phyloP scores from a whole-genome alignment of 2,888 invertebrate species.

The Drepana falcataria region DNA sequence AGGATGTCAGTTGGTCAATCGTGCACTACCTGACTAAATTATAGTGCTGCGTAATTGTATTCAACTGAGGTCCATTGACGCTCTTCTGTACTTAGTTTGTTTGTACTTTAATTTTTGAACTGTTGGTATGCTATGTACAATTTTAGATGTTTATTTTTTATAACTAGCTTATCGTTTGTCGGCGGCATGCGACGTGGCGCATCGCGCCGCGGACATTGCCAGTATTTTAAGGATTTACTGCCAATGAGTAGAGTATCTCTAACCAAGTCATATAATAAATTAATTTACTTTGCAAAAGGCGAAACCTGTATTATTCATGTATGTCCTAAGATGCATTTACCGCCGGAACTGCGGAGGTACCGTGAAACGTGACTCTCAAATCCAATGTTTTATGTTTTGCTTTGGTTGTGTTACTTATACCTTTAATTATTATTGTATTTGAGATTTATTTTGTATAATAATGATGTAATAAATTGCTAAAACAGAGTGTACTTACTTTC shows the following conservation, averaged over 20 bases:
- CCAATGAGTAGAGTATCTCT: constrained; percentile 60
- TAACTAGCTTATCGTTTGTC: constrained; percentile 39
- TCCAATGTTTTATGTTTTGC: constrained; percentile 74
- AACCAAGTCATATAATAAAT: constrained; percentile 47
- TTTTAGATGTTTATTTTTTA: constrained; percentile 67
- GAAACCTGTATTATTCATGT: constrained; percentile 39
- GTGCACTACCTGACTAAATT: background rate
- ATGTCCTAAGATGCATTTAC: constrained; percentile 63
- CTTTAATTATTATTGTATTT: constrained; percentile 73
- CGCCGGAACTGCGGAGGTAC: constrained; percentile 45
- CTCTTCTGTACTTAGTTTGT: constrained; percentile 17
- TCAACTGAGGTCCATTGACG: constrained; percentile 3
- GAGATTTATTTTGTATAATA: constrained; percentile 78
- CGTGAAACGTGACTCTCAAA: constrained; percentile 63
- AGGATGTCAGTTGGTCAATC: background rate
- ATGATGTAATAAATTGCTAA: constrained; percentile 76
- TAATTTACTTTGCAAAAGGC: constrained; percentile 38
- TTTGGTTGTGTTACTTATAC: constrained; percentile 78
- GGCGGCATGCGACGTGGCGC: constrained; percentile 9
- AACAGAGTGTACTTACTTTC: constrained; percentile 32
- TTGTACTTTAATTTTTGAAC: constrained; percentile 36
- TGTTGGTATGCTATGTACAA: constrained; percentile 52
- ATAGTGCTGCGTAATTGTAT: background rate
- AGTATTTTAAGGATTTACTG: constrained; percentile 52
- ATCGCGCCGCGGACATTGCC: constrained; percentile 33